Evolutionary conservation across 2,797 vertebrate species (phyloP).

Genomic region (Remorina albescens): DNA sequence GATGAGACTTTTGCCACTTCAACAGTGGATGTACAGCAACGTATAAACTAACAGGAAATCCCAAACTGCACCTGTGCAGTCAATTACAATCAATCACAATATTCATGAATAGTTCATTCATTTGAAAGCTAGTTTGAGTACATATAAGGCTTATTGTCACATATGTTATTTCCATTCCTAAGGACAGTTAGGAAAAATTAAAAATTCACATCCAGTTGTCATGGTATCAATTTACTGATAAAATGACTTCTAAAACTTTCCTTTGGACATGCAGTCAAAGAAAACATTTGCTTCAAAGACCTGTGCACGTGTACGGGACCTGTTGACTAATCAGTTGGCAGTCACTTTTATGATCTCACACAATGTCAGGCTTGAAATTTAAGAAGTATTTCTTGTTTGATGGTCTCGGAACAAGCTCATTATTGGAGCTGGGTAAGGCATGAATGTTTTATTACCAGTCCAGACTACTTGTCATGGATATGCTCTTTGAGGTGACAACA

Average conservation of each 20-base stretch:
- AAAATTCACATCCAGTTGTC: constrained; percentile 4
- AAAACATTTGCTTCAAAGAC: constrained; percentile 1
- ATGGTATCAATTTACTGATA: neutral
- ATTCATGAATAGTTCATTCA: too few species aligned
- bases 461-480: constrained; percentile 33
- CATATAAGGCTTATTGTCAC: too few species aligned
- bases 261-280: neutral
- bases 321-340: constrained; percentile 8
- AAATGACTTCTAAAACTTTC: neutral
- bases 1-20: too few species aligned
- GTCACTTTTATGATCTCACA: constrained; percentile 25
- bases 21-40: too few species aligned
- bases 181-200: too few species aligned
- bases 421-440: constrained; percentile 13
- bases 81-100: too few species aligned
- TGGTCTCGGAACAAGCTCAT: constrained; percentile 41
- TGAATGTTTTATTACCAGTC: constrained; percentile 38
- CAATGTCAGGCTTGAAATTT: constrained; percentile 21
- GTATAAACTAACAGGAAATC: too few species aligned
- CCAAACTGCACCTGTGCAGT: too few species aligned
- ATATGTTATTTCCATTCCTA: too few species aligned
- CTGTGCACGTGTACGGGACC: neutral
- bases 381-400: constrained; percentile 41
- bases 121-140: too few species aligned
- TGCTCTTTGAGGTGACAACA: constrained; percentile 45